Base-by-base conservation (phyloP, 2,888 invertebrate genomes). In the Dioctria linearis region DNA sequence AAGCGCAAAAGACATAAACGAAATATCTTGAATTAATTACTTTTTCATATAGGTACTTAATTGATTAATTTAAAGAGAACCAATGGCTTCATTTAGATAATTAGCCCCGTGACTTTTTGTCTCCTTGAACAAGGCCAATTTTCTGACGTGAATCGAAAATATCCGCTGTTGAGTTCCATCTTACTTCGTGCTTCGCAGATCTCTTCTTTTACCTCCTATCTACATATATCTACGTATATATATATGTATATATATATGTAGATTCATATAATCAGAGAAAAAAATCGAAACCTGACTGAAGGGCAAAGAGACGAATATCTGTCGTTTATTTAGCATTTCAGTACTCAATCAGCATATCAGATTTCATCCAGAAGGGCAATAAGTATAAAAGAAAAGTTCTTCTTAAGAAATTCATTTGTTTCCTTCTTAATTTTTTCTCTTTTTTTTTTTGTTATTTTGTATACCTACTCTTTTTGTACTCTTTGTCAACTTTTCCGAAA, bases 271-370 rank as follows among this genome's bases (percentile, higher is more conserved):
- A 71, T 49, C 69, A 49, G 37, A 37, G 13, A 42, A 73, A 40
- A 49, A 78, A 78, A 40, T 37, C 54, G 11, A 4, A 59, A 61
- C 61, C 61, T 61, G 61, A 42, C 61, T 54, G 63, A 78, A 51
- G 51, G 63, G 49, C 49, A 46, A 8, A 37, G 49, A 49, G 42
- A 63, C 65, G 49, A 65, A 66, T 65, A 66, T 78, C 66, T 79
- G 79, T 79, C 79, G 79, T 61, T 80, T 78, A 76, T 59, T 80
- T 80, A 80, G 78, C 78, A 78, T 80, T 80, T 61, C 67, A 73
- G 80, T 80, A 80, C 78, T 80, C 80, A 80, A 80, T 80, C 80
- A 80, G 80, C 76, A 80, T 80, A 80, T 80, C 80, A 80, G 80
- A 80, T 80, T 80, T 78, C 80, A 80, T 78, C 66, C 78, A 80